Base-by-base conservation (phyloP, 2,797 vertebrate genomes). In the Ataeniobius toweri region DNA sequence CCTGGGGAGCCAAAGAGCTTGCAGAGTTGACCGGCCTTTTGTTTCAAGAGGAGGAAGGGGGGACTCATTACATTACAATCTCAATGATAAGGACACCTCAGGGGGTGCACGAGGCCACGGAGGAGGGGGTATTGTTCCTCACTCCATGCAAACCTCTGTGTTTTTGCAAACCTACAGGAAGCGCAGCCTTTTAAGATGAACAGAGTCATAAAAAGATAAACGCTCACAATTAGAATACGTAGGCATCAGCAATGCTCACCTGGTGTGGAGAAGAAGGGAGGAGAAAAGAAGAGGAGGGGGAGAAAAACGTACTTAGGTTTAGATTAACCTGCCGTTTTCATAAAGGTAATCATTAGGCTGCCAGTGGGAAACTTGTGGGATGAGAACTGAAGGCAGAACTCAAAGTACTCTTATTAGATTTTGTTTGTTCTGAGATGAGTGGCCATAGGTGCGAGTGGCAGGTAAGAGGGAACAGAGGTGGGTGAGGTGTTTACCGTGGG, bases 311-410 rank as follows among this genome's bases (percentile, higher is more conserved):
- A 76, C 88, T 92, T 89, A 89, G 82, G 88, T 92, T 95, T 90
- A 84, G 89, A 93, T 93, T 91, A 94, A 96, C 93, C 92, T 91
- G 92, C 93, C 92, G 93, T 95, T 95, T 94, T 95, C 91, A 85
- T 90, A 86, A 93, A 93, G 86, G 94, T 95, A 92, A 95, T 97
- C 96, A 97, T 97, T 96, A 94, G 94, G 92, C 90, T 94, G 95
- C 90, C 96, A 93, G 96, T 95, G 93, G 94, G 95, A 96, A 96
- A 96, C 94, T 95, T 93, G 89, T 93, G 84, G 95, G 93, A 95
- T 86, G 92, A 87, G 90, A 88, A 94, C 94, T 94, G 96, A 94
- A 94, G 95, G 93, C 90, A 95, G 93, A 95, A 95, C 95, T 96
- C 95, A 91, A 91, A 94, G 93, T 36, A 36, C 94, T 96, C 92